Percentiles rank a stretch among this genome's conserved stretches.
Evolutionary conservation across 2,797 vertebrate genomes (phyloP).

Genomic region (Tauraco hartlaubi): DNA sequence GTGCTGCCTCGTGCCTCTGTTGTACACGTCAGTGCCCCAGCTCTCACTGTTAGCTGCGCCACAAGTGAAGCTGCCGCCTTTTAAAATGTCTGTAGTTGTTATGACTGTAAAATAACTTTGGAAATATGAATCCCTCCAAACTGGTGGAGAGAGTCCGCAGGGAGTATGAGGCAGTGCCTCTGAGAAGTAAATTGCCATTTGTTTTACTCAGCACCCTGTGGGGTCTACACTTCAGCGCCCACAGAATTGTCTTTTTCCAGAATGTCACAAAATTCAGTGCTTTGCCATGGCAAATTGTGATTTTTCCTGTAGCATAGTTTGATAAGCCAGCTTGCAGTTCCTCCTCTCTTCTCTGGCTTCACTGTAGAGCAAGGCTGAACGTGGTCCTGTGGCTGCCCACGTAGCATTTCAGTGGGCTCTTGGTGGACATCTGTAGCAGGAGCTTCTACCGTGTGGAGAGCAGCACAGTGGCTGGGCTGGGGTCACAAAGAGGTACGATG

Average conservation of each 20-base stretch:
- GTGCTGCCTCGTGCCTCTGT: neutral
- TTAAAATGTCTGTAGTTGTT: neutral
- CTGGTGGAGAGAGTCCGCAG: neutral
- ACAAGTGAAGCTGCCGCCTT: neutral
- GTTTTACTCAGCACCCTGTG: neutral
- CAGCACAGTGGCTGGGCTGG: neutral
- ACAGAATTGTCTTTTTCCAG: neutral
- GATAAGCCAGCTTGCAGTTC: neutral
- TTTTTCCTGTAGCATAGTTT: neutral
- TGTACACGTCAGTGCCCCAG: neutral
- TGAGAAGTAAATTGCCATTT: neutral
- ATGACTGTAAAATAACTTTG: neutral
- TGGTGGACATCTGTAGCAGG: neutral
- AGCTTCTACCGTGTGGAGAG: neutral
- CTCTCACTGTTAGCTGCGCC: neutral
- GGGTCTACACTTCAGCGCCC: neutral
- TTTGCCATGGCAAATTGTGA: neutral
- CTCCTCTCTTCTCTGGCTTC: neutral
- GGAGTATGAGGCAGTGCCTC: neutral
- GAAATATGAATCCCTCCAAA: neutral
- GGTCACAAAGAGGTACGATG: rapidly evolving
- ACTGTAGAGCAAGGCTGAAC: neutral
- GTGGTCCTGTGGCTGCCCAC: rapidly evolving
- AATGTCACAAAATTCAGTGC: neutral
- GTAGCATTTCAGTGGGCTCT: neutral